Percentiles rank a stretch among this genome's conserved stretches.
Evolutionary conservation across 1,140 invertebrate genomes (phyloP).

Genomic region (Euwallacea similis): DNA sequence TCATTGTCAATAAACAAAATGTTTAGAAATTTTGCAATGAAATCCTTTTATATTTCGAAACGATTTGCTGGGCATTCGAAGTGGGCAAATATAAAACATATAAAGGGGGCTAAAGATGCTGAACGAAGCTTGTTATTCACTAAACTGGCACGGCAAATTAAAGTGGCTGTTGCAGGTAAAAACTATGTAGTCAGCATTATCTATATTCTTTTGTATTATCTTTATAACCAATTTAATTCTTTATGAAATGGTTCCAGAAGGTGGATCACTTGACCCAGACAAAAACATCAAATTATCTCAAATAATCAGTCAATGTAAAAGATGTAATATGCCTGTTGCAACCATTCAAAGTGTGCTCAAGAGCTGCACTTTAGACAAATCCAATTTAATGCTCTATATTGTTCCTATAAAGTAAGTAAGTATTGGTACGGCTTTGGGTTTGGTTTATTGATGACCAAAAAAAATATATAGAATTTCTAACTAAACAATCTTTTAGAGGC

Average conservation of each 20-base stretch:
- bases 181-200: neutral
- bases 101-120: conserved; percentile 64
- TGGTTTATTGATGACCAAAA: neutral
- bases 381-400: conserved; percentile 48
- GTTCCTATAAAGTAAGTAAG: conserved; percentile 53
- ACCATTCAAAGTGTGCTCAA: conserved; percentile 63
- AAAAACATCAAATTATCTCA: conserved; percentile 60
- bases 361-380: conserved; percentile 53
- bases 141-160: conserved; percentile 58
- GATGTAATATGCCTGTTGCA: conserved; percentile 61
- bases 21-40: neutral
- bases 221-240: no score
- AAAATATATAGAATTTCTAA: conserved; percentile 1
- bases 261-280: conserved; percentile 59
- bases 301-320: conserved; percentile 62
- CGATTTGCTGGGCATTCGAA: conserved; percentile 68
- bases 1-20: no score
- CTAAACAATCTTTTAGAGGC: conserved; percentile 48
- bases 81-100: conserved; percentile 73
- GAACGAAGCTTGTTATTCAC: conserved; percentile 56
- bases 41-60: conserved; percentile 21
- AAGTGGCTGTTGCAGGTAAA: conserved; percentile 59
- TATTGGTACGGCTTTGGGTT: no score
- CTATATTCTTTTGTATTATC: conserved; percentile 22
- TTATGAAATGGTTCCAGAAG: conserved; percentile 49